These are phyloP conservation scores for Synergus gifuensis DNA, from an alignment of 2,888 invertebrate species.

Conservation along the genomic window DNA sequence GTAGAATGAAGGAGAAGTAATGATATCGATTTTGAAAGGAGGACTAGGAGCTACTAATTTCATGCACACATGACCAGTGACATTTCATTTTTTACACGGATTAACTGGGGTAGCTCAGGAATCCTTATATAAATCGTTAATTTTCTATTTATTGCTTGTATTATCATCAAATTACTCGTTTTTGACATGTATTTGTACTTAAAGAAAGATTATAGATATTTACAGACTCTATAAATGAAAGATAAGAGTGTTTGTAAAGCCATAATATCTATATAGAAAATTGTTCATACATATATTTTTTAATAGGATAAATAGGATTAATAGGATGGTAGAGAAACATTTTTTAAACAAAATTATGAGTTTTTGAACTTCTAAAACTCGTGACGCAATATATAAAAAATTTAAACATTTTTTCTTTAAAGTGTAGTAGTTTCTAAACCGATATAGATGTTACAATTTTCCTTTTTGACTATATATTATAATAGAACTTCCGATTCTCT, in stretches of 20 bases:
- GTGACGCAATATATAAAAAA: too few relatives aligned
- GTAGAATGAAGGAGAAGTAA: background rate
- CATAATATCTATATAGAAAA: background rate
- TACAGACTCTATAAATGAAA: background rate
- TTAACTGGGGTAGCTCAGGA: constrained; percentile 46
- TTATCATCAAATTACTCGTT: background rate
- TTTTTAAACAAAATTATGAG: too few relatives aligned
- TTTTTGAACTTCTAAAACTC: too few relatives aligned
- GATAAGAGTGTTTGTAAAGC: background rate
- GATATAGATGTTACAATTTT: too few relatives aligned
- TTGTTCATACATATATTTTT: background rate
- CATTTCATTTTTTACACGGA: constrained; percentile 5
- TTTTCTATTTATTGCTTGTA: background rate
- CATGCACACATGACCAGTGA: background rate
- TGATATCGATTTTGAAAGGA: background rate
- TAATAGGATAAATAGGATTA: background rate
- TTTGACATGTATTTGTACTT: background rate
- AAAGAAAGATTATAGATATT: background rate
- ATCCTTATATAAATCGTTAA: constrained; percentile 23
- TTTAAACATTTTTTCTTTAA: too few relatives aligned
- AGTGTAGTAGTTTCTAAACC: too few relatives aligned
- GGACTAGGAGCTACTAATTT: constrained; percentile 10
- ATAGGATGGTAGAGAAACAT: background rate
- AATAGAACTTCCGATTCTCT: too few relatives aligned
- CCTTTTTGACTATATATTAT: too few relatives aligned